phyloP scores from a whole-genome alignment of 2,113 vertebrate genomes.

The Ia io region DNA sequence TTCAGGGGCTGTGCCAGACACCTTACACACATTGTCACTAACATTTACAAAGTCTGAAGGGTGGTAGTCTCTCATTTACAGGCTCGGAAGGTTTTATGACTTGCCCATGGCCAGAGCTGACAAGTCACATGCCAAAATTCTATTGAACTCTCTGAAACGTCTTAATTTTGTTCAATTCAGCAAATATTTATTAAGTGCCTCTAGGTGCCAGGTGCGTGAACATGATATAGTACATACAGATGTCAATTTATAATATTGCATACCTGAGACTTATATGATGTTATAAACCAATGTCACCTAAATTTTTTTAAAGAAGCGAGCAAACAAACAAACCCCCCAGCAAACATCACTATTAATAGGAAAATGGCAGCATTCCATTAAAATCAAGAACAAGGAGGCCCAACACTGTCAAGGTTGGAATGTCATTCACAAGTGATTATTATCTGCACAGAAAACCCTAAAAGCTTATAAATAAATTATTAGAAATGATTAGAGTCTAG shows the following conservation, averaged over 20 bases:
- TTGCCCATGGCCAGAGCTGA: neutral
- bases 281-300: neutral
- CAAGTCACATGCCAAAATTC: neutral
- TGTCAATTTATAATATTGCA: neutral
- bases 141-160: neutral
- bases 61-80: neutral
- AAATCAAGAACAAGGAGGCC: neutral
- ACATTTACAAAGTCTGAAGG: neutral
- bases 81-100: neutral
- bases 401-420: neutral
- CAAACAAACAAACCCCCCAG: neutral
- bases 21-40: neutral
- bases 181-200: constrained; percentile 37
- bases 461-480: neutral
- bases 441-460: neutral
- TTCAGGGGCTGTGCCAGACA: neutral
- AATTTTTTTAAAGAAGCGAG: neutral
- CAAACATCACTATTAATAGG: neutral
- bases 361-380: neutral
- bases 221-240: neutral
- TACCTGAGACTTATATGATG: neutral
- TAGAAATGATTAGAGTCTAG: neutral
- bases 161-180: constrained; percentile 30
- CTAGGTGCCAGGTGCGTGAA: neutral
- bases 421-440: neutral